Evolutionary conservation across 2,888 invertebrate species (phyloP), one percentile per base, ranked within the genome.

Genomic region (Taenaris catops): DNA sequence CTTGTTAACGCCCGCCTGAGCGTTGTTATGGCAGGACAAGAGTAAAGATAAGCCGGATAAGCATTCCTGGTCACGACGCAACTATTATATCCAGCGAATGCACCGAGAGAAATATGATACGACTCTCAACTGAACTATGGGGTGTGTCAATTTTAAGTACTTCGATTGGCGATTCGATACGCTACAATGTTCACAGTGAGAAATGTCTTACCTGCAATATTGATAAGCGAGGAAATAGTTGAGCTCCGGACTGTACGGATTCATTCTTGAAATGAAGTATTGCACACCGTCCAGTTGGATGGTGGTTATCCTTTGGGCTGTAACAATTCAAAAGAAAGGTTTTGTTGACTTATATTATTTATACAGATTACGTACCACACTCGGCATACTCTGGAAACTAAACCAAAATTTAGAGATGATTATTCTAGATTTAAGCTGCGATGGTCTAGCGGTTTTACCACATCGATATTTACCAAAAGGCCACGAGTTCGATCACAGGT

Each of bases 211-310:
- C 87, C 87, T 92, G 78, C 95, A 95, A 65, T 95, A 95, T 64
- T 95, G 94, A 76, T 95, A 95, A 26, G 95, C 94, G 62, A 95
- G 87, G 87, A 94, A 95, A 70, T 94, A 95, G 79, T 95, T 95
- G 46, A 95, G 88, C 72, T 94, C 94, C 12, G 94, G 94, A 47
- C 94, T 94, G 75, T 94, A 95, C 5, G 94, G 94, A 74, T 94
- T 94, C 94, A 94, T 94, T 63, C 94, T 88, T 57, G 94, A 94
- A 50, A 95, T 93, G 68, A 94, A 95, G 70, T 95, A 95, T 66
- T 94, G 94, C 38, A 94, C 93, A 42, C 94, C 94, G 81, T 94
- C 94, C 58, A 95, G 75, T 68, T 94, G 94, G 56, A 95, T 94
- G 51, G 94, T 95, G 44, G 94, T 94, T 83, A 94, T 95, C 80